Base-by-base conservation (phyloP, 2,113 vertebrate genomes). In the western clawed frog (Xenopus tropicalis) region DNA sequence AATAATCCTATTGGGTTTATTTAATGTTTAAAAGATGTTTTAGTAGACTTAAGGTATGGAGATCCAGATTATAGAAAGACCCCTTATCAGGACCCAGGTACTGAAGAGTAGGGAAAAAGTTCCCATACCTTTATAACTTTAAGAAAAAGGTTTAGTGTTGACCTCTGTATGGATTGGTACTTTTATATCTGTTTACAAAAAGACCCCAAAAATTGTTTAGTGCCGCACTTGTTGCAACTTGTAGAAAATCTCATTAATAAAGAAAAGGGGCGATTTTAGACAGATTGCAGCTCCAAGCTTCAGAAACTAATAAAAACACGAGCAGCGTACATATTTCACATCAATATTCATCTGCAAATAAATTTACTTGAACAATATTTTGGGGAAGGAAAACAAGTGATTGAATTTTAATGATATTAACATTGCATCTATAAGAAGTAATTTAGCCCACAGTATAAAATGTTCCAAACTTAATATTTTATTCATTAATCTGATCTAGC, bases 321-420 rank as follows among this genome's bases (percentile, higher is more conserved):
- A 23, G 24, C 61, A 43, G 25, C 24, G 8, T 17, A 61, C 56
- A 71, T 62, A 62, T 20, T 37, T 52, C 44, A 51, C 58, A 71
- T 71, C 59, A 62, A 71, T 71, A 71, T 62, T 71, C 69, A 48
- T 42, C 24, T 16, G 19, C 61, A 63, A 64, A 23, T 71, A 51
- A 64, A 25, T 72, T 72, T 14, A 19, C 24, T 54, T 72, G 20
- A 72, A 72, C 44, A 63, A 64, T 54, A 25, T 54, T 72, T 63
- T 42, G 14, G 51, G 16, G 13, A 63, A 63, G 44, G 24, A 64
- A 56, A 72, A 72, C 70, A 72, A 72, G 46, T 22, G 24, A 48
- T 21, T 64, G 59, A 52, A 72, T 72, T 72, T 63, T 72, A 72
- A 72, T 72, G 24, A 63, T 64, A 63, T 72, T 64, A 72, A 25